Evolutionary conservation across 1,140 invertebrate genomes (phyloP).

Genomic region (Anastatus disparis): DNA sequence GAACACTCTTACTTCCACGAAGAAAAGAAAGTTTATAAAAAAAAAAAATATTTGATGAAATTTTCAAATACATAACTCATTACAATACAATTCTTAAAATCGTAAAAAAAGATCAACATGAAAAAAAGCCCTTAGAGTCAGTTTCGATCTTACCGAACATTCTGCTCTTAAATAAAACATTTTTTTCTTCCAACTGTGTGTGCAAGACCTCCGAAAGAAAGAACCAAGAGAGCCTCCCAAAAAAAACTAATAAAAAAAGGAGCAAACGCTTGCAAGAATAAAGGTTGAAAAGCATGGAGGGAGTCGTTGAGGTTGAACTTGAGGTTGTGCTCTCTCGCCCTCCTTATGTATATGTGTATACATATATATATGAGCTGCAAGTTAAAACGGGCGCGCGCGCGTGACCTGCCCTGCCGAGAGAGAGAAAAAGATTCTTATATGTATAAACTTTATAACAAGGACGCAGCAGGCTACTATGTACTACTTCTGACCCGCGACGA

Average conservation of each 20-base stretch:
- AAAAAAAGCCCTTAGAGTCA: neutral
- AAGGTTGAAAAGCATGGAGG: neutral
- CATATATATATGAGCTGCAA: too few species aligned
- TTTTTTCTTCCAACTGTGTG: slow-evolving; percentile 7
- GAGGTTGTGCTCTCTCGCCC: neutral
- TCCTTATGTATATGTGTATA: neutral
- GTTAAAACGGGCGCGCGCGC: neutral
- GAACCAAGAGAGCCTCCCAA: neutral
- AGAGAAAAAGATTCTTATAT: neutral
- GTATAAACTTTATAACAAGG: too few species aligned
- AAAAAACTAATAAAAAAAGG: neutral
- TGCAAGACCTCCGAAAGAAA: neutral
- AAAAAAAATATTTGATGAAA: too few species aligned
- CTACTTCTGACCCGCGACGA: too few species aligned
- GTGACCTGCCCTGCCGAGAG: slow-evolving; percentile 21
- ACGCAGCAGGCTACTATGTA: slow-evolving; percentile 43
- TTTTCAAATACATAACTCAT: too few species aligned
- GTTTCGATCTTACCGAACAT: too few species aligned
- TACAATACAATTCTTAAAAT: too few species aligned
- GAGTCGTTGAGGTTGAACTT: slow-evolving; percentile 16
- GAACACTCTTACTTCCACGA: too few species aligned
- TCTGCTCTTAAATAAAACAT: slow-evolving; percentile 25
- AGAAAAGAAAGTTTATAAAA: too few species aligned
- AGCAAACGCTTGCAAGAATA: neutral
- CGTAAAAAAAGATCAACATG: too few species aligned